Percentiles rank a stretch among this genome's conserved stretches.
These are phyloP conservation scores for Coracopsis vasa DNA, from an alignment of 2,113 vertebrate species.

Conservation along the genomic window DNA sequence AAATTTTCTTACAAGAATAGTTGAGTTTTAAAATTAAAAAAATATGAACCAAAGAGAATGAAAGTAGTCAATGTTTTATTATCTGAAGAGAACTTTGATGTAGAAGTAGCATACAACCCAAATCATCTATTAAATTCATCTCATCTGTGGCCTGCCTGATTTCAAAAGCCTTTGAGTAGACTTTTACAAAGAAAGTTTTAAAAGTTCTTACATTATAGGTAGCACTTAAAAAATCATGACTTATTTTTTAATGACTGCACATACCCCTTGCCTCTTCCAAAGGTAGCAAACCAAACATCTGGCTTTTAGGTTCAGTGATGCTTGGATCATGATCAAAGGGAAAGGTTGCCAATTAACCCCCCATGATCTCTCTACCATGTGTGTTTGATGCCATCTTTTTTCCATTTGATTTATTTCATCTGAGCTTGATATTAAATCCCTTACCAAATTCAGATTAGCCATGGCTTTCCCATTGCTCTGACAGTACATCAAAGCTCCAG, in stretches of 20 bases:
- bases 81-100: slow-evolving; percentile 5
- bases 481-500: slow-evolving; percentile 39
- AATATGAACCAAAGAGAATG: background rate
- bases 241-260: background rate
- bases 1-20: background rate
- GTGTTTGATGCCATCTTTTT: slow-evolving; percentile 36
- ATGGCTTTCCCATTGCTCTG: background rate
- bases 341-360: slow-evolving; percentile 54
- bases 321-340: slow-evolving; percentile 46
- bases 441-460: slow-evolving; percentile 37
- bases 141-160: background rate
- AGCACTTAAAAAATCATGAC: slow-evolving; percentile 28
- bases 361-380: background rate
- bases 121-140: slow-evolving; percentile 15
- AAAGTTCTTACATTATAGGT: background rate
- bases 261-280: background rate
- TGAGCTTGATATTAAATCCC: slow-evolving; percentile 27
- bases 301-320: slow-evolving; percentile 9
- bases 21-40: slow-evolving; percentile 7
- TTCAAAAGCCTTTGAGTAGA: slow-evolving; percentile 16
- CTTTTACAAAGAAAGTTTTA: background rate
- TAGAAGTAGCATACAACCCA: background rate
- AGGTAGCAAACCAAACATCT: slow-evolving; percentile 36
- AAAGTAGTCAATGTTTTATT: slow-evolving; percentile 17
- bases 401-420: slow-evolving; percentile 44